Base-by-base conservation (phyloP, 2,797 vertebrate genomes). In the Meriones psammophilus region DNA sequence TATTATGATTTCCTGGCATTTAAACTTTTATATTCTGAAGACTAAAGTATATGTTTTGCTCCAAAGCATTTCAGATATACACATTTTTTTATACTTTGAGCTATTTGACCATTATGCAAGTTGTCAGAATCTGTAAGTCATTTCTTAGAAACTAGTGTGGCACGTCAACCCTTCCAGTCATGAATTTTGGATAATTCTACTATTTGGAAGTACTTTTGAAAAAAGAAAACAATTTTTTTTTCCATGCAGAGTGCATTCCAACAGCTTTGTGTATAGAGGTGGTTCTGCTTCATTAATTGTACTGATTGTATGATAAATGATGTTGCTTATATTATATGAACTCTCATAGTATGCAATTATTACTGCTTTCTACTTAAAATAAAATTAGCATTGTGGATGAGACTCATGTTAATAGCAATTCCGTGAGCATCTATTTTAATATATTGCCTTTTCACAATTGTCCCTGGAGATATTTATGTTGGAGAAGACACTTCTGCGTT, bases 401-500 rank as follows among this genome's bases (percentile, higher is more conserved):
- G 95, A 98, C 76, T 98, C 97, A 97, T 99, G 98, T 98, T 98
- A 54, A 96, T 97, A 92, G 98, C 98, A 97, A 97, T 98, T 98
- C 98, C 98, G 98, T 98, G 97, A 98, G 98, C 98, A 97, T 98
- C 98, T 98, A 98, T 97, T 98, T 98, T 98, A 98, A 98, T 98
- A 96, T 99, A 98, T 99, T 99, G 98, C 99, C 98, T 99, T 98
- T 98, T 99, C 98, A 98, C 98, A 98, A 98, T 98, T 98, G 97
- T 96, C 93, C 98, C 97, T 98, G 98, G 99, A 99, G 99, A 98
- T 99, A 99, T 99, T 98, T 99, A 98, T 99, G 98, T 99, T 99
- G 99, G 99, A 98, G 99, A 98, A 99, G 99, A 98, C 98, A 98
- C 98, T 98, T 98, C 99, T 99, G 98, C 99, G 98, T 99, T 99